Conservation (phyloP, 2,888 invertebrate species). For the Sylvicola cinctus region DNA sequence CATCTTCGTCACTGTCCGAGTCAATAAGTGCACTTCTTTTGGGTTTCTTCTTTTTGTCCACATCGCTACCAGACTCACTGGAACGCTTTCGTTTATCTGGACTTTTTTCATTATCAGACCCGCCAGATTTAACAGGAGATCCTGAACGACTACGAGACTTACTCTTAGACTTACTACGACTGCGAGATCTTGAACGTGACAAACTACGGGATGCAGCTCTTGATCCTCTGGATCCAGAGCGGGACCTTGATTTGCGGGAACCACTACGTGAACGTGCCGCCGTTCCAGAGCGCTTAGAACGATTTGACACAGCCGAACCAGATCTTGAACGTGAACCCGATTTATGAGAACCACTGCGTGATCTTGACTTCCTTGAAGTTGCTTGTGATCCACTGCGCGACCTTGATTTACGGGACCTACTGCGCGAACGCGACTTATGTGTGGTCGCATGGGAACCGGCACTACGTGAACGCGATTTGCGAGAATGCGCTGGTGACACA, state of each 20-base stretch:
- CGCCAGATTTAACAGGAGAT: not conserved
- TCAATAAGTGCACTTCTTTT: conserved; percentile 34
- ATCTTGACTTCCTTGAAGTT: conserved; percentile 5
- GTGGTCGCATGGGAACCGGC: conserved; percentile 3
- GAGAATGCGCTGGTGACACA: conserved; percentile 8
- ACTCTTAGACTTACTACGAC: conserved; percentile 9
- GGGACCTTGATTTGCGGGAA: conserved; percentile 25
- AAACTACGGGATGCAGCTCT: conserved; percentile 1
- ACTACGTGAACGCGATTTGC: conserved; percentile 8
- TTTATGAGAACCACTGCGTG: conserved; percentile 11
- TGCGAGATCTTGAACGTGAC: conserved; percentile 2
- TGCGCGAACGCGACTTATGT: conserved; percentile 8
- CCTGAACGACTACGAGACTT: conserved; percentile 12
- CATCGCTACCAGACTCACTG: conserved; percentile 26
- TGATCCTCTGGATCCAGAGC: conserved; percentile 10
- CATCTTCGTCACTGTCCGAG: conserved; percentile 45
- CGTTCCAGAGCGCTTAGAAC: conserved; percentile 11
- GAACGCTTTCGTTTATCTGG: not conserved
- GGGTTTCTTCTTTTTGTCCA: conserved; percentile 15
- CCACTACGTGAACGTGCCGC: conserved; percentile 6
- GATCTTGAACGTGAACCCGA: conserved; percentile 18
- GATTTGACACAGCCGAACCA: conserved; percentile 11
- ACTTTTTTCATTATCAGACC: conserved; percentile 4
- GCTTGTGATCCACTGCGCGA: conserved; percentile 1
- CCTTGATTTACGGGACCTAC: conserved; percentile 3